Conservation (phyloP, 1,140 invertebrate species). For the Drosophila kohkoa region DNA sequence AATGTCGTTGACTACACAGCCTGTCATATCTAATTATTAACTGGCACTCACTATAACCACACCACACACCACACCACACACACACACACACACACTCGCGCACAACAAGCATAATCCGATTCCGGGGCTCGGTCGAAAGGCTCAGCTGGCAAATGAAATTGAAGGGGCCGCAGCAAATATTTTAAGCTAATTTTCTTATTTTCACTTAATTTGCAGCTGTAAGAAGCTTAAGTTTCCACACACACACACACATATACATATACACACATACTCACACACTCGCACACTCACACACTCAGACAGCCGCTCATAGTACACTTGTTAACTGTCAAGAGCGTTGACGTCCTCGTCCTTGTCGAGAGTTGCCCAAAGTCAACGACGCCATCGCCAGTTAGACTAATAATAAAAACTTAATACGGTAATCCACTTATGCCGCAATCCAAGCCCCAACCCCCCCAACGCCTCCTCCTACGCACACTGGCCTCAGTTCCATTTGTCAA, state of each 20-base stretch:
- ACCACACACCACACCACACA: neutral
- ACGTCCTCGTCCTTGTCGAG: constrained; percentile 27
- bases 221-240: constrained; percentile 36
- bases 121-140: constrained; percentile 3
- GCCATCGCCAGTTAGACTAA: constrained; percentile 78
- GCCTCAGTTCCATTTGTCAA: neutral
- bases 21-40: constrained; percentile 70
- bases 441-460: neutral
- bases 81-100: constrained; percentile 16
- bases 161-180: constrained; percentile 68
- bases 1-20: constrained; percentile 9
- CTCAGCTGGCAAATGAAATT: constrained; percentile 66
- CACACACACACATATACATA: constrained; percentile 7
- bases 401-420: constrained; percentile 83
- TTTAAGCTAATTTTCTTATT: constrained; percentile 82
- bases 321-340: constrained; percentile 50
- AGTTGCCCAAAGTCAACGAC: constrained; percentile 68
- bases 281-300: constrained; percentile 19
- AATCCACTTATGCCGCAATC: constrained; percentile 76
- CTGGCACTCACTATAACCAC: constrained; percentile 24
- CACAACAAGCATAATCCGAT: constrained; percentile 38
- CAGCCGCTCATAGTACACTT: constrained; percentile 24
- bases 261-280: constrained; percentile 11
- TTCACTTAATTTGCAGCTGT: constrained; percentile 77
- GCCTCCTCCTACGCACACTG: constrained; percentile 47